Evolutionary conservation across 2,113 vertebrate species (phyloP), one percentile per base, ranked within the genome.

Genomic region (Thalassarche chlororhynchos): DNA sequence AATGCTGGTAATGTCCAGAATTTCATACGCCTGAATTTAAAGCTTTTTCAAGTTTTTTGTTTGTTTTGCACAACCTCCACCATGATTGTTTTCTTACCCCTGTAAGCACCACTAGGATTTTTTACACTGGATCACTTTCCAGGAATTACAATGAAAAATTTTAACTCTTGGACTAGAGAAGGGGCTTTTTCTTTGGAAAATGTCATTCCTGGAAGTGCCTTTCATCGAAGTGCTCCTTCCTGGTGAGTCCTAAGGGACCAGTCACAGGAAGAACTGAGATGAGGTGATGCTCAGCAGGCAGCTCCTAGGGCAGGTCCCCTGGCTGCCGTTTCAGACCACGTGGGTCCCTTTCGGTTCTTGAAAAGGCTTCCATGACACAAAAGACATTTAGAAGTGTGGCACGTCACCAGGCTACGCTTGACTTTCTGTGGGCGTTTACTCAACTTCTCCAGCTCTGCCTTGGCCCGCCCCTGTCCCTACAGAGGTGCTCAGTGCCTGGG

Each of bases 401-500:
- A 21, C 0, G 0, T 49, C 40, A 40, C 21, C 10, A 52, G 49
- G 61, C 12, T 58, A 5, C 3, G 10, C 15, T 71, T 0, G 0
- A 23, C 25, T n/a, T 75, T 71, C 62, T 68, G 5, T 25, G 17
- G 62, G 14, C 9, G 8, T 71, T 81, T 32, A 32, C 18, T 70
- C 38, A 51, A n/a, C 6, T 24, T 54, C 29, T 90, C 46, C 78
- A 90, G 52, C 28, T 86, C 80, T 16, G 3, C 14, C 28, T 79
- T 14, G n/a, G 20, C 20, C 60, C 16, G 10, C 40, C 40, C 15
- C 5, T 52, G 55, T 49, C 36, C 36, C 28, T 1, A 0, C 1
- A 7, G 64, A 68, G 51, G 31, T 46, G 15, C 10, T 46, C 72
- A 51, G 0, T 40, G 12, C 18, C 18, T 49, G 17, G 34, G 19